A percentile compares a stretch with the other conserved stretches of the same genome.
phyloP scores from a whole-genome alignment of 2,888 invertebrate species.

The Morpho deidamia region DNA sequence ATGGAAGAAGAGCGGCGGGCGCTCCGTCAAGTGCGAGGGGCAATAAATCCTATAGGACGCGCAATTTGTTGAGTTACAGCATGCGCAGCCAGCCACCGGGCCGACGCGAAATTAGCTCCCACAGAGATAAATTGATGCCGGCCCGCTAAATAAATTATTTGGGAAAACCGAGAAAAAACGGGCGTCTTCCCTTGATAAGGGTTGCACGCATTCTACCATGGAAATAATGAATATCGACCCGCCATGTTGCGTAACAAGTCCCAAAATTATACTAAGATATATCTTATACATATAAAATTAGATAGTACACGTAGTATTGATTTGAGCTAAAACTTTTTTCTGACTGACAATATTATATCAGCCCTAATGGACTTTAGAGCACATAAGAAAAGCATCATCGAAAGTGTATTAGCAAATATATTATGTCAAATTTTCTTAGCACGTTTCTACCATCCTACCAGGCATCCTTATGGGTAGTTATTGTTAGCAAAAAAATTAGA shows the following conservation, averaged over 20 bases:
- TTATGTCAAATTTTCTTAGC: too few species aligned
- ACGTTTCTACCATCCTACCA: too few species aligned
- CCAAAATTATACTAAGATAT: constrained; percentile 1
- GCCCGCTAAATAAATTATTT: constrained; percentile 78
- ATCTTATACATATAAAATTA: too few species aligned
- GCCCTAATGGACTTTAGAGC: too few species aligned
- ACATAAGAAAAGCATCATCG: too few species aligned
- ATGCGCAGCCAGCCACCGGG: constrained; percentile 75
- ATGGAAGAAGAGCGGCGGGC: constrained; percentile 61
- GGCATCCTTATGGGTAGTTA: too few species aligned
- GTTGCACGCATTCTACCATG: constrained; percentile 60
- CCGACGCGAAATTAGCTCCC: constrained; percentile 77
- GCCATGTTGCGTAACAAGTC: constrained; percentile 29
- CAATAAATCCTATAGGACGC: constrained; percentile 73
- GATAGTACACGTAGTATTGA: too few species aligned
- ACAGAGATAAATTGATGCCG: constrained; percentile 76
- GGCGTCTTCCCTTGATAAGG: constrained; percentile 76
- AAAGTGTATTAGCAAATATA: too few species aligned
- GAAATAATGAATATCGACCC: constrained; percentile 72
- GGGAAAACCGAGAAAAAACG: constrained; percentile 78
- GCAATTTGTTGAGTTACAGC: constrained; percentile 79
- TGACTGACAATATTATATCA: too few species aligned
- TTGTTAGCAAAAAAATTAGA: too few species aligned
- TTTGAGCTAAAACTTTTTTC: too few species aligned
- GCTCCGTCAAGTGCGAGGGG: constrained; percentile 72